Evolutionary conservation across 1,140 invertebrate species (phyloP).

Genomic region (Eufriesea mexicana): DNA sequence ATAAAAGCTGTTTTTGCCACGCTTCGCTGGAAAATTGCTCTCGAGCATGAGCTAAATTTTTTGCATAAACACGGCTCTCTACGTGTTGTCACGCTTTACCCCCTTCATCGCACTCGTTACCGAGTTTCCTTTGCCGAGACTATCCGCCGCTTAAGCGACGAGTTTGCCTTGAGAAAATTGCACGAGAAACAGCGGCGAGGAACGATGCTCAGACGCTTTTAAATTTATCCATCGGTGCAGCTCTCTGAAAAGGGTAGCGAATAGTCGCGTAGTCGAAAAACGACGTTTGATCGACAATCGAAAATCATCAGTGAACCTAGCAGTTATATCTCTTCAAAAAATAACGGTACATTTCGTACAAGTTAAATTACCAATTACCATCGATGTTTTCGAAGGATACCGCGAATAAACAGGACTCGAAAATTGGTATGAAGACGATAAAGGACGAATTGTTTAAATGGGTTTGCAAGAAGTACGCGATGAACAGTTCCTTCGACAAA

Average conservation of each 20-base stretch:
- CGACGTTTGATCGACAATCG: constrained; percentile 27
- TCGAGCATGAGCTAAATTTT: background rate
- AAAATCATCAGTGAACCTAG: constrained; percentile 2
- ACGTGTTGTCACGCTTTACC: background rate
- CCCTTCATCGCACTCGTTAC: background rate
- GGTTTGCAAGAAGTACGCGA: constrained; percentile 71
- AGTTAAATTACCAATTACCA: background rate
- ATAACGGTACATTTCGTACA: background rate
- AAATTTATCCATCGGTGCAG: background rate
- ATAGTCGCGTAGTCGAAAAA: background rate
- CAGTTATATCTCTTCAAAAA: background rate
- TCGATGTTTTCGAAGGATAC: background rate
- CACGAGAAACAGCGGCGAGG: background rate
- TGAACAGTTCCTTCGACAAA: constrained; percentile 62
- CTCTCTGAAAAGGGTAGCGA: background rate
- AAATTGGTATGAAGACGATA: constrained; percentile 13
- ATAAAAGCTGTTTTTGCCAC: constrained; percentile 45
- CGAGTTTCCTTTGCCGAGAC: accelerated
- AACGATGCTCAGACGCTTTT: background rate
- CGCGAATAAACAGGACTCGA: background rate
- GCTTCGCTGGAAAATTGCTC: constrained; percentile 22
- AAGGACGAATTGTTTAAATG: constrained; percentile 70
- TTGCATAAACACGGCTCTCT: background rate
- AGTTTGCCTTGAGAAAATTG: background rate
- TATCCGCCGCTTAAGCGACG: background rate